Base-by-base conservation (phyloP, 1,140 invertebrate species). In the Bactericera cockerelli region DNA sequence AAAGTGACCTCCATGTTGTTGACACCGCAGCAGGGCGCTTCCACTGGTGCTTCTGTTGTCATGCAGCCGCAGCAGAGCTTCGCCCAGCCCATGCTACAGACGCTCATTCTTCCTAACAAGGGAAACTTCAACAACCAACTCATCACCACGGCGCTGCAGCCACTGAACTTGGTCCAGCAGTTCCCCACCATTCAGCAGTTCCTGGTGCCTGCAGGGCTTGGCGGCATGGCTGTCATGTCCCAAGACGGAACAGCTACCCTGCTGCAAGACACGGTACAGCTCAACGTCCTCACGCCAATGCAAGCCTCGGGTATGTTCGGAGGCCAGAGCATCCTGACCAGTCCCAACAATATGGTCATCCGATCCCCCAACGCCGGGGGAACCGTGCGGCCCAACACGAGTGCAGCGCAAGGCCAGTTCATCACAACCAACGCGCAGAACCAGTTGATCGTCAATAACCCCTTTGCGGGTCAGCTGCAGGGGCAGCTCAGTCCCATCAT, bases 141-240 rank as follows among this genome's bases (percentile, higher is more conserved):
- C 16, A 66, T 66, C 10, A 62, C 65, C 19, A 66, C 65, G 10
- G 61, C 63, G 16, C 71, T 84, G 0, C 87, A 89, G 67, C 86
- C 87, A 1, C 83, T 89, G 14, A 89, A 88, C 74, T 70, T 86
- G 59, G 81, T 86, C 49, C 82, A 84, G 61, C 86, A 87, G 68
- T 83, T 87, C 66, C 83, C 83, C 0, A 79, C 83, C 0, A 84
- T 87, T 57, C 87, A 89, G 65, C 86, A 89, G 66, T 83, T 89
- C 65, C 82, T 89, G 54, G 81, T 89, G 53, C 86, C 87, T 2
- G 83, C 87, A 1, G 84, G 86, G 64, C 69, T 87, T 1, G 84
- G 85, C 1, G 77, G 86, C 62, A 79, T 89, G 78, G 78, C 86
- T 53, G 80, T 81, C 83, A 78, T 84, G 22, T 63, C 67, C 31